A percentile compares a stretch with the other conserved stretches of the same genome.
These are phyloP conservation scores for Perithous albicinctus DNA, from an alignment of 2,888 invertebrate species.

Conservation along the genomic window DNA sequence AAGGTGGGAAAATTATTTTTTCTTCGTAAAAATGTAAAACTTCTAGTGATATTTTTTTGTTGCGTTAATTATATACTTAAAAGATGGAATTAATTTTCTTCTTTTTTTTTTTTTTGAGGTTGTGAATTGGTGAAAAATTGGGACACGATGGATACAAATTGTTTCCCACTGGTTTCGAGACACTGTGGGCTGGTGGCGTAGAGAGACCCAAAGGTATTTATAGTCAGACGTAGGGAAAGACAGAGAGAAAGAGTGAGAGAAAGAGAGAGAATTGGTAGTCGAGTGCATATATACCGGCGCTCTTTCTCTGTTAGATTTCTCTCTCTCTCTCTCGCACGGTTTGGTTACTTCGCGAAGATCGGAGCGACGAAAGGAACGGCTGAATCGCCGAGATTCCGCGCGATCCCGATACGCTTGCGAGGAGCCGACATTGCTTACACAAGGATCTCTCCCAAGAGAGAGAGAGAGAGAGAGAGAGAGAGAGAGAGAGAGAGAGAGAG, in stretches of 20 bases:
- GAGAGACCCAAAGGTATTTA: conserved; percentile 74
- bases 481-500: conserved; percentile 55
- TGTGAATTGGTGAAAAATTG: conserved; percentile 2
- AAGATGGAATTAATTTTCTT: neutral
- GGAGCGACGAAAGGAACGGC: conserved; percentile 74
- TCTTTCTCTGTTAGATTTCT: conserved; percentile 47
- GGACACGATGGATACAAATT: conserved; percentile 11
- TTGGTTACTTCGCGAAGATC: conserved; percentile 69
- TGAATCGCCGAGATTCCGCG: conserved; percentile 80
- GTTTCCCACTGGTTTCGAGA: conserved; percentile 45
- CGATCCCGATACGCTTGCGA: conserved; percentile 68
- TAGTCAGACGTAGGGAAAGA: conserved; percentile 63
- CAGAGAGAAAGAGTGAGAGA: conserved; percentile 51
- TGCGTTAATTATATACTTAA: too few relatives aligned
- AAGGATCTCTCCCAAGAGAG: neutral
- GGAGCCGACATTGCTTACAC: conserved; percentile 49
- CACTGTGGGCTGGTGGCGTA: conserved; percentile 56
- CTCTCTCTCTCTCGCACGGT: conserved; percentile 56
- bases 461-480: conserved; percentile 58
- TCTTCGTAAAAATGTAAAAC: too few relatives aligned
- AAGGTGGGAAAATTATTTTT: too few relatives aligned
- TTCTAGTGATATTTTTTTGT: too few relatives aligned
- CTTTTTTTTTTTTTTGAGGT: neutral
- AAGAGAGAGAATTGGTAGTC: conserved; percentile 46
- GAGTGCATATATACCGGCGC: conserved; percentile 30